A percentile compares a stretch with the other conserved stretches of the same genome.
Conservation (phyloP, 1,140 invertebrate genomes). For the Drosophila bifasciata region DNA sequence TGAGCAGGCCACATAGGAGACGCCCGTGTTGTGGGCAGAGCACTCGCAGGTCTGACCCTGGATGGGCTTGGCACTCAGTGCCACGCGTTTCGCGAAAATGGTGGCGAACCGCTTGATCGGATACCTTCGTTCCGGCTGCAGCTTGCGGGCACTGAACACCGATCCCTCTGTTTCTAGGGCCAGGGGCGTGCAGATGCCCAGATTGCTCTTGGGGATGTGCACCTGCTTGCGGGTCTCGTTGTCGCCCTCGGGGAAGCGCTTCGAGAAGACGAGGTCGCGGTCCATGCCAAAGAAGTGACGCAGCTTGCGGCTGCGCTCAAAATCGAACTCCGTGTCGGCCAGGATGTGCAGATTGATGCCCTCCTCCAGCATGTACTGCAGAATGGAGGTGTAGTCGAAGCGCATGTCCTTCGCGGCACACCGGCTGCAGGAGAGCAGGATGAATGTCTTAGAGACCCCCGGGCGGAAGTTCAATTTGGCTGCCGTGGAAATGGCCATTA, state of each 20-base stretch:
- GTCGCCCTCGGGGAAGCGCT: slow-evolving; percentile 90
- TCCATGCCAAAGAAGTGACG: slow-evolving; percentile 93
- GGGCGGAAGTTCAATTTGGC: slow-evolving; percentile 91
- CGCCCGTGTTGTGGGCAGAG: slow-evolving; percentile 87
- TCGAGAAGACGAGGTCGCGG: slow-evolving; percentile 89
- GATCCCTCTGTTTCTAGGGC: slow-evolving; percentile 93
- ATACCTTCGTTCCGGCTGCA: slow-evolving; percentile 85
- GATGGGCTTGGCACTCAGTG: slow-evolving; percentile 86
- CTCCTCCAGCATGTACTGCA: slow-evolving; percentile 91
- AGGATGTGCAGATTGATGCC: slow-evolving; percentile 93
- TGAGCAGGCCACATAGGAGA: slow-evolving; percentile 86
- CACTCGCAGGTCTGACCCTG: slow-evolving; percentile 91
- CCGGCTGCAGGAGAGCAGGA: slow-evolving; percentile 91
- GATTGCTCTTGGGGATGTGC: slow-evolving; percentile 88
- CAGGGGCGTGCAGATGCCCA: slow-evolving; percentile 92
- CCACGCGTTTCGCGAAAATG: slow-evolving; percentile 89
- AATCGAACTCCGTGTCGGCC: slow-evolving; percentile 90
- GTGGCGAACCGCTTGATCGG: slow-evolving; percentile 88
- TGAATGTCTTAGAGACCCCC: slow-evolving; percentile 92
- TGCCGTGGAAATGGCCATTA: slow-evolving; percentile 90
- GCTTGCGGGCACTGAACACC: slow-evolving; percentile 87
- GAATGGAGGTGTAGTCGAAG: slow-evolving; percentile 91
- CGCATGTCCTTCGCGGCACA: slow-evolving; percentile 89
- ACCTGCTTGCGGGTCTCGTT: slow-evolving; percentile 88
- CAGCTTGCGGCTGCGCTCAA: slow-evolving; percentile 88